phyloP scores from a whole-genome alignment of 1,140 invertebrate genomes.

The Pogonus chalceus region DNA sequence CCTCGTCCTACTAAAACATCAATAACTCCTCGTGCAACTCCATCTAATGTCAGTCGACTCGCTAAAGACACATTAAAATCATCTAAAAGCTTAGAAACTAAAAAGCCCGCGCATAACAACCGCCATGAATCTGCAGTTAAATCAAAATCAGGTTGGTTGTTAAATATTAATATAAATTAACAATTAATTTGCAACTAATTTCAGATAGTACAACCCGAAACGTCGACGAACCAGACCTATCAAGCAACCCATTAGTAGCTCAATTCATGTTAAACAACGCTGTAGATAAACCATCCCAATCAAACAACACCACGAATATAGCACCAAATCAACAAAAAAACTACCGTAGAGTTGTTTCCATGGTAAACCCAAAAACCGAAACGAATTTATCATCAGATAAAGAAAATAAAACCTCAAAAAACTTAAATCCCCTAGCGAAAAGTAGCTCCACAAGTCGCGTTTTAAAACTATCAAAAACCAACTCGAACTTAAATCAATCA shows the following conservation, averaged over 20 bases:
- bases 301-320: neutral
- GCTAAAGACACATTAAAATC: neutral
- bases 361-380: neutral
- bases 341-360: too few species aligned
- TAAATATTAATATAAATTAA: too few species aligned
- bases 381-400: constrained; percentile 19
- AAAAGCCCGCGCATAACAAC: too few species aligned
- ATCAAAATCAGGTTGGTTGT: too few species aligned
- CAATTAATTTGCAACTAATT: too few species aligned
- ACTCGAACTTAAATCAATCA: neutral
- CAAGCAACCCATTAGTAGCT: constrained; percentile 24
- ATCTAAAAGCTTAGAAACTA: neutral
- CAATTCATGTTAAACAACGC: constrained; percentile 28
- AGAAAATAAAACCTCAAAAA: constrained; percentile 11
- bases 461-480: constrained; percentile 8
- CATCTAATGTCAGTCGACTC: neutral
- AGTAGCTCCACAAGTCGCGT: constrained; percentile 7
- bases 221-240: neutral
- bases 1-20: neutral
- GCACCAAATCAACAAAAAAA: constrained; percentile 4
- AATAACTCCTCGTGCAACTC: neutral
- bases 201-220: neutral
- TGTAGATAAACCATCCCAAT: constrained; percentile 14
- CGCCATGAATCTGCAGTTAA: too few species aligned
- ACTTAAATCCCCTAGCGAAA: constrained; percentile 11